phyloP scores from a whole-genome alignment of 2,797 vertebrate species.

The Centropyge bicolor region DNA sequence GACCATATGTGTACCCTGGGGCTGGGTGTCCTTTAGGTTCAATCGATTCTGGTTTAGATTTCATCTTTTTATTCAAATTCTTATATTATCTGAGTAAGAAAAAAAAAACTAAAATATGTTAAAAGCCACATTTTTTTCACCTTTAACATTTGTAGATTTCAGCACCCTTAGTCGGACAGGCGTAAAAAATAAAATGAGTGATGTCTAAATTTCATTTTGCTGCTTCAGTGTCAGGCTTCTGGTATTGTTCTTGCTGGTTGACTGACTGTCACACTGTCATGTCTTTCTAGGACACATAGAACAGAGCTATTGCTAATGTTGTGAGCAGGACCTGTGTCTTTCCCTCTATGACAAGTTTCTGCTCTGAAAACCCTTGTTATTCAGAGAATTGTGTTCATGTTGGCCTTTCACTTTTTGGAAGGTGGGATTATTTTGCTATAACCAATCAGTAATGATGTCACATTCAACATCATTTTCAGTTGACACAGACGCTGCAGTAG shows the following conservation, averaged over 20 bases:
- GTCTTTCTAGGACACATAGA: not conserved
- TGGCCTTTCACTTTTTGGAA: not conserved
- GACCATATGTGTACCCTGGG: constrained; percentile 41
- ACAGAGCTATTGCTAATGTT: not conserved
- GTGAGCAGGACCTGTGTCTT: not conserved
- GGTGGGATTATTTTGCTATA: not conserved
- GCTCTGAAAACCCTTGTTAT: not conserved
- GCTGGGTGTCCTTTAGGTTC: constrained; percentile 20
- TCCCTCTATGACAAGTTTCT: not conserved
- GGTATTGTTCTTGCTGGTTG: not conserved
- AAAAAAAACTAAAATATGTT: not conserved
- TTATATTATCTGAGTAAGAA: not conserved
- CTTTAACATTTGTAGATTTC: not conserved
- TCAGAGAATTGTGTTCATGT: not conserved
- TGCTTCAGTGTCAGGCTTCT: not conserved
- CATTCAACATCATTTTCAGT: not conserved
- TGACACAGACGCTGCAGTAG: not conserved
- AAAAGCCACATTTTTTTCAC: not conserved
- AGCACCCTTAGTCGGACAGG: not conserved
- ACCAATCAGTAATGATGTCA: not conserved
- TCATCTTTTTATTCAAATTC: constrained; percentile 9
- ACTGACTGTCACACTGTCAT: not conserved
- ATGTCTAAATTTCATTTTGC: not conserved
- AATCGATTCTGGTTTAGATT: constrained; percentile 35
- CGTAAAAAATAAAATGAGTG: not conserved